Conservation (phyloP, 1,140 invertebrate species). For the Hermetia illucens region DNA sequence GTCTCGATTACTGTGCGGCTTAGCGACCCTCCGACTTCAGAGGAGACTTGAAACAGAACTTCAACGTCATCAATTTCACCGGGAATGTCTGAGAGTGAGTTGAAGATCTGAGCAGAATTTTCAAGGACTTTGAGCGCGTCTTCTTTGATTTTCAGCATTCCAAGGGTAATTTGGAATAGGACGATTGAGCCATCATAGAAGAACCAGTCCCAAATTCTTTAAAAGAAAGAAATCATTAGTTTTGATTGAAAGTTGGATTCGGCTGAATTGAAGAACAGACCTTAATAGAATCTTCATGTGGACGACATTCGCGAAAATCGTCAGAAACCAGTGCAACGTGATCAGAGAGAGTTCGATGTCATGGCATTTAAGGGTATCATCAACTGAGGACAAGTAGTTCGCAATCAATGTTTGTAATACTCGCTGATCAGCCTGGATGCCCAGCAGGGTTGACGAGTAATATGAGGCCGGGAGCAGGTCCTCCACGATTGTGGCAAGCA, state of each 20-base stretch:
- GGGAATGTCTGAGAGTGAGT: constrained; percentile 88
- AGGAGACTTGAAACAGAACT: constrained; percentile 35
- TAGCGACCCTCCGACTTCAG: constrained; percentile 50
- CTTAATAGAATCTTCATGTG: constrained; percentile 85
- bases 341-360: constrained; percentile 94
- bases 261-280: not conserved
- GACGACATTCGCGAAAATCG: constrained; percentile 95
- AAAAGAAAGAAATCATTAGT: not conserved
- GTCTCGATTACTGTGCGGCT: constrained; percentile 81
- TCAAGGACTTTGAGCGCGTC: constrained; percentile 63
- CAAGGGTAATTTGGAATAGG: constrained; percentile 90
- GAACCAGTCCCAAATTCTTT: constrained; percentile 91
- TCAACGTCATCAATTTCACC: constrained; percentile 86
- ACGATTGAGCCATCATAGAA: constrained; percentile 91
- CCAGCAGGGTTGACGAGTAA: constrained; percentile 83
- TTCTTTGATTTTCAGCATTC: constrained; percentile 90
- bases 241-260: not conserved
- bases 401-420: constrained; percentile 82
- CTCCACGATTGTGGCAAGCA: constrained; percentile 96
- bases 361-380: constrained; percentile 78
- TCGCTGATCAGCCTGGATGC: constrained; percentile 85
- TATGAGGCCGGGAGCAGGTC: constrained; percentile 94
- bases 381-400: constrained; percentile 79
- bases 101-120: constrained; percentile 95
- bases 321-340: constrained; percentile 94